A percentile compares a stretch with the other conserved stretches of the same genome.
Evolutionary conservation across 1,140 invertebrate genomes (phyloP).

Genomic region (Oryzaephilus surinamensis): DNA sequence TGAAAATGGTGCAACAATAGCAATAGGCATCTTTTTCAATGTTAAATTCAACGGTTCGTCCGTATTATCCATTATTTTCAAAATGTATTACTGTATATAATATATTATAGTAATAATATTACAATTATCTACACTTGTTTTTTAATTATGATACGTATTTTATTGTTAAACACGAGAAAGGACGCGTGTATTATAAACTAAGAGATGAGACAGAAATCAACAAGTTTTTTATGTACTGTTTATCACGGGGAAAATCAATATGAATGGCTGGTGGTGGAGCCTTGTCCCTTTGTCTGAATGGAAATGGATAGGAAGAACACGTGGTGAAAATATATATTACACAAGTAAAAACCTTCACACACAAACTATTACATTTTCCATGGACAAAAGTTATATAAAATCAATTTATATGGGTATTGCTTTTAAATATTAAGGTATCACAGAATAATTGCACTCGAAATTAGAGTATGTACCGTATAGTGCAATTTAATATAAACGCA

Average conservation of each 20-base stretch:
- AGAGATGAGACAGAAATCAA: conserved; percentile 35
- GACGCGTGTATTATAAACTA: conserved; percentile 12
- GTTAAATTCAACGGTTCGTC: conserved; percentile 37
- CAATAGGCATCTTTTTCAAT: conserved; percentile 40
- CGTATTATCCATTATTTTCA: too few relatives aligned
- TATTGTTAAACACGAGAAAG: conserved; percentile 10
- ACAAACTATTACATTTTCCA: too few relatives aligned
- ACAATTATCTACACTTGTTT: too few relatives aligned
- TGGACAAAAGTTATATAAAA: too few relatives aligned
- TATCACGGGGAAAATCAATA: conserved; percentile 39
- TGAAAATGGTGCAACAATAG: conserved; percentile 29
- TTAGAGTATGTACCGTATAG: too few relatives aligned
- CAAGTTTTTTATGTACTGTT: conserved; percentile 38
- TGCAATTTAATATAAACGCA: too few relatives aligned
- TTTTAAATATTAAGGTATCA: too few relatives aligned
- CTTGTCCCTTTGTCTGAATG: conserved; percentile 36
- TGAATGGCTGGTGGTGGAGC: conserved; percentile 36
- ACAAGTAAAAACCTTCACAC: background rate
- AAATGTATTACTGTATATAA: too few relatives aligned
- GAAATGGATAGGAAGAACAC: conserved; percentile 32
- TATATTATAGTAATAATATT: too few relatives aligned
- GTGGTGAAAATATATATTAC: conserved; percentile 18
- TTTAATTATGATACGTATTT: too few relatives aligned
- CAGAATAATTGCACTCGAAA: too few relatives aligned
- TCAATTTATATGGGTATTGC: too few relatives aligned